These are phyloP conservation scores for Dendrophyllia cribrosa DNA, from an alignment of 64 coral and sea anemone genomes.

Conservation along the genomic window DNA sequence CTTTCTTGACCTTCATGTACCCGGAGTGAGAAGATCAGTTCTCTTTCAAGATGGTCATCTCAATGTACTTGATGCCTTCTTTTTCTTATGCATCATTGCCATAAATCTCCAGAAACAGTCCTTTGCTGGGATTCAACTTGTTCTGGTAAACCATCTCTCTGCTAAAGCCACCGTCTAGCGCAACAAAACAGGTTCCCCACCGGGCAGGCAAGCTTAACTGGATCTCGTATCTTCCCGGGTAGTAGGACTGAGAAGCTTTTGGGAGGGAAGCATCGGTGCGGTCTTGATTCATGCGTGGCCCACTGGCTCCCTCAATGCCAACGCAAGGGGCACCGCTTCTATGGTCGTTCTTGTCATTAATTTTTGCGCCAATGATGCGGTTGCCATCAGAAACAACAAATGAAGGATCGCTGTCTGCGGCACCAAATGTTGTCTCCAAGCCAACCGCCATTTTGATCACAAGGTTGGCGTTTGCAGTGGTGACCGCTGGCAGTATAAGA, in stretches of 20 bases:
- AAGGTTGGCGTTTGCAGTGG: background rate
- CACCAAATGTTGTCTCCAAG: background rate
- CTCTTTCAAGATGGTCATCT: conserved; percentile 7
- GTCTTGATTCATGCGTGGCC: background rate
- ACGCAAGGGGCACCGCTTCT: background rate
- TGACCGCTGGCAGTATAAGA: background rate
- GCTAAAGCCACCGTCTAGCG: conserved; percentile 18
- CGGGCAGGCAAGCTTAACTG: conserved; percentile 18
- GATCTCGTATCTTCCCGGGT: conserved; percentile 31
- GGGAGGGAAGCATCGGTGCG: background rate
- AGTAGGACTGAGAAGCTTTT: background rate
- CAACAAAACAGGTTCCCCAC: conserved; percentile 48
- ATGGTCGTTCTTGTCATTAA: background rate
- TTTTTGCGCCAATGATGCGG: conserved; percentile 25
- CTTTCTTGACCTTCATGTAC: too few relatives aligned
- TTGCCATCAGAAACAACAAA: conserved; percentile 32
- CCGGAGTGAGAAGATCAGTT: background rate
- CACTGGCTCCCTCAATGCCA: conserved; percentile 26
- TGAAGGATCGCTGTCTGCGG: background rate
- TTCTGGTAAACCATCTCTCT: conserved; percentile 8
- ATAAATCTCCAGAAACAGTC: conserved; percentile 44
- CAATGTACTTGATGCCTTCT: conserved; percentile 51
- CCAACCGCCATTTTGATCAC: conserved; percentile 52
- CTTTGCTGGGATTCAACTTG: conserved; percentile 8
- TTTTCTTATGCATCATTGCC: background rate